phyloP scores from a whole-genome alignment of 1,140 invertebrate species.

The Pseudomyrmex cubaensis region DNA sequence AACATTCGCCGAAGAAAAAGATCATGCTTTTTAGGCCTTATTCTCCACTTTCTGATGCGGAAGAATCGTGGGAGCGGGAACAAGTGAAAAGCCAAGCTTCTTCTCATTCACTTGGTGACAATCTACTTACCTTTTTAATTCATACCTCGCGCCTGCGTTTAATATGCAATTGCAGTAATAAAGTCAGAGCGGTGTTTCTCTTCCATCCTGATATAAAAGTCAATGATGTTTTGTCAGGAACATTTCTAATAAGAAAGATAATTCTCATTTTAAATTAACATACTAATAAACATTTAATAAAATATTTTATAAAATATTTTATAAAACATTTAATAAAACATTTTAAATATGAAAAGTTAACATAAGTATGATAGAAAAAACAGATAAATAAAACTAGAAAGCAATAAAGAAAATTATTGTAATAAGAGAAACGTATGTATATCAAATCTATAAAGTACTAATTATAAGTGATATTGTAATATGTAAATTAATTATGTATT shows the following conservation, averaged over 20 bases:
- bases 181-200: neutral
- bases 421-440: neutral
- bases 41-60: constrained; percentile 81
- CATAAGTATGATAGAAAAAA: neutral
- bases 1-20: constrained; percentile 75
- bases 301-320: too few species aligned
- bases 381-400: neutral
- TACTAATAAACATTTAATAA: neutral
- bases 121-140: constrained; percentile 49
- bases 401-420: neutral
- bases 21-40: constrained; percentile 81
- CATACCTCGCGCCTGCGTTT: neutral
- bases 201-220: neutral
- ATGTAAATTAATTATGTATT: constrained; percentile 16
- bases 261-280: neutral
- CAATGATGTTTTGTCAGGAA: neutral
- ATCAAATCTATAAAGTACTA: neutral
- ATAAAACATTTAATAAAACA: too few species aligned
- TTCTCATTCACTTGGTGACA: constrained; percentile 54
- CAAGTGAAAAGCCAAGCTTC: constrained; percentile 65
- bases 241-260: neutral
- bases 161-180: neutral
- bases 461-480: neutral
- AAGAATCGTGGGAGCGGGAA: constrained; percentile 48
- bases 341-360: too few species aligned